phyloP scores from a whole-genome alignment of 2,113 vertebrate genomes.

The Hippocampus mohnikei region DNA sequence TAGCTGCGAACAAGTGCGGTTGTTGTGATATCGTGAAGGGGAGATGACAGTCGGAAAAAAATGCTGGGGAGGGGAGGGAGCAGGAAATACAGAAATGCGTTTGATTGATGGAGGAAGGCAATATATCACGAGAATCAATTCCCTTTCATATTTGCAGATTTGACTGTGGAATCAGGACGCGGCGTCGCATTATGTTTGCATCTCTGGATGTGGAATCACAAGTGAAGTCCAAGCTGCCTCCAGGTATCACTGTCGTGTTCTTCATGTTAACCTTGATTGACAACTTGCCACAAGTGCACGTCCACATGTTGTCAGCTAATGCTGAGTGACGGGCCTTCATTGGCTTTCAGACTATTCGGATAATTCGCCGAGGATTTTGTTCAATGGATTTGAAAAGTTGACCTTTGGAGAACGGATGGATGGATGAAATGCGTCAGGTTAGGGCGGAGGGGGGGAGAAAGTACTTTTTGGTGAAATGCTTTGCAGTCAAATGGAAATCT shows the following conservation, averaged over 20 bases:
- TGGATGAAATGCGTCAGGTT: conserved; percentile 25
- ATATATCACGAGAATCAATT: conserved; percentile 1
- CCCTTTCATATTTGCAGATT: neutral
- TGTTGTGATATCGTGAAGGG: conserved; percentile 35
- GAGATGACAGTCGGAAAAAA: conserved; percentile 14
- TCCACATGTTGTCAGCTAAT: conserved; percentile 42
- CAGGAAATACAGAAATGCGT: conserved; percentile 12
- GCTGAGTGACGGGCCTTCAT: conserved; percentile 52
- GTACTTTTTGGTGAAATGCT: conserved; percentile 6
- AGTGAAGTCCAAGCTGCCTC: conserved; percentile 27
- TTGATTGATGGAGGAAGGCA: neutral
- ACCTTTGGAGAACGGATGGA: conserved; percentile 30
- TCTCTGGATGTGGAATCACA: conserved; percentile 4
- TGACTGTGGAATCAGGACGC: conserved; percentile 12
- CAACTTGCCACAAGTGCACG: conserved; percentile 31
- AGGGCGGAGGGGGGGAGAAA: conserved; percentile 15
- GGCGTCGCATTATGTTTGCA: conserved; percentile 28
- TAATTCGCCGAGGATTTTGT: conserved; percentile 60
- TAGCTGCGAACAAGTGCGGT: conserved; percentile 65
- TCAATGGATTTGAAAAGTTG: conserved; percentile 70
- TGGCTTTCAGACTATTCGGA: conserved; percentile 58
- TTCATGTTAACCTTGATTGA: conserved; percentile 49
- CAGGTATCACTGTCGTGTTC: conserved; percentile 25
- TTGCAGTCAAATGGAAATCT: neutral
- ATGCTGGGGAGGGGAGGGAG: conserved; percentile 1